Evolutionary conservation across 2,888 invertebrate genomes (phyloP), one percentile per base, ranked within the genome.

Genomic region (Drosophila recens): DNA sequence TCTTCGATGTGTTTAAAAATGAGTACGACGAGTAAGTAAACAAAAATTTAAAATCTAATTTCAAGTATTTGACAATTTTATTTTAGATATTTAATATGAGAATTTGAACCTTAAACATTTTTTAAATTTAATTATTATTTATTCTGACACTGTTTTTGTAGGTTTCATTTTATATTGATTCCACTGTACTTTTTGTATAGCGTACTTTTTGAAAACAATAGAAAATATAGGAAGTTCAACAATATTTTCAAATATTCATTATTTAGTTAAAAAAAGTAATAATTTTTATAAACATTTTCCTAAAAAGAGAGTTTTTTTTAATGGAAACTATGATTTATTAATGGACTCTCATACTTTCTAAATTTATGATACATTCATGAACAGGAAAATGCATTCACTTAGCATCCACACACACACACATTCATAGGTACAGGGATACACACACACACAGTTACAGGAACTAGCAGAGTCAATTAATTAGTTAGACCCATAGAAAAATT

Each of bases 11-110:
- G 76, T 69, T 43, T 54, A 40, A 72, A 76, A 65, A 81, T 62
- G 72, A 68, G 68, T 78, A 67, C 58, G 34, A 90, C 57, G 76
- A 90, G 90, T 90, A 90, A 90, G 90, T 90, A 77, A 23, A 71
- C 48, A 1, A 13, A 17, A 9, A 17, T 10, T 17, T 17, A 10
- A 1, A 4, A 42, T 8, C 10, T 3, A 42, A 17, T 17, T 17
- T 42, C 17, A 42, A 17, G 4, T 17, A 42, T 10, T 10, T 17
- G 10, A 10, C 9, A 8, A 52, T 45, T 45, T 20, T 11, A 17
- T 54, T 30, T 13, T 17, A 6, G 1, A 13, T 15, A 2, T 49
- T 2, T 13, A 23, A n/a, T 8, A 17, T 17, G 0, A 4, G 3
- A 43, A 17, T 10, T 23, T 23, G 6, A 0, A 13, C 6, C 23